A percentile compares a stretch with the other conserved stretches of the same genome.
phyloP scores from a whole-genome alignment of 2,888 invertebrate species.

The Phyllotreta cruciferae region DNA sequence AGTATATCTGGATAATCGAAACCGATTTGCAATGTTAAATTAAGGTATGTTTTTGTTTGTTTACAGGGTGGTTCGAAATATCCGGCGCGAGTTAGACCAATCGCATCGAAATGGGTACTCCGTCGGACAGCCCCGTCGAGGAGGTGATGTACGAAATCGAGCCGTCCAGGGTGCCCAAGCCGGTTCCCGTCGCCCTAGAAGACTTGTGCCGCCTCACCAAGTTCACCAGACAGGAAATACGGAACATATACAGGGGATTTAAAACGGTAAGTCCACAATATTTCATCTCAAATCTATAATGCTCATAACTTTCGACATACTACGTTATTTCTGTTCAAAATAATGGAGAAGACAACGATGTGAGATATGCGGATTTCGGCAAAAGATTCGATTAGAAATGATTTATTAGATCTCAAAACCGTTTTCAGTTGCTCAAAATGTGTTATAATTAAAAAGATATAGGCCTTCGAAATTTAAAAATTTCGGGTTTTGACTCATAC shows the following conservation, averaged over 20 bases:
- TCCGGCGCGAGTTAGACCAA: neutral
- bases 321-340: no score
- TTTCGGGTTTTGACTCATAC: no score
- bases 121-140: conserved; percentile 85
- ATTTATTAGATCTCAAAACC: no score
- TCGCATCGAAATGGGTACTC: conserved; percentile 73
- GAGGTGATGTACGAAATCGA: conserved; percentile 88
- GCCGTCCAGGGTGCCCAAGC: conserved; percentile 79
- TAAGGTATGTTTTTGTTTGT: neutral
- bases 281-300: no score
- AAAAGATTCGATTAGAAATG: no score
- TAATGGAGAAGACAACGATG: no score
- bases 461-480: no score
- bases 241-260: conserved; percentile 97
- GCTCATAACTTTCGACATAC: no score
- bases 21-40: neutral
- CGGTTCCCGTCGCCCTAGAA: conserved; percentile 85
- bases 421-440: no score
- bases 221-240: conserved; percentile 93
- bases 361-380: no score
- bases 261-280: conserved; percentile 77
- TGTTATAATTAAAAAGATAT: no score
- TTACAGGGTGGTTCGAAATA: neutral
- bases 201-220: conserved; percentile 92
- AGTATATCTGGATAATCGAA: no score